Conservation (phyloP, 2,113 vertebrate species). For the Oxyura jamaicensis region DNA sequence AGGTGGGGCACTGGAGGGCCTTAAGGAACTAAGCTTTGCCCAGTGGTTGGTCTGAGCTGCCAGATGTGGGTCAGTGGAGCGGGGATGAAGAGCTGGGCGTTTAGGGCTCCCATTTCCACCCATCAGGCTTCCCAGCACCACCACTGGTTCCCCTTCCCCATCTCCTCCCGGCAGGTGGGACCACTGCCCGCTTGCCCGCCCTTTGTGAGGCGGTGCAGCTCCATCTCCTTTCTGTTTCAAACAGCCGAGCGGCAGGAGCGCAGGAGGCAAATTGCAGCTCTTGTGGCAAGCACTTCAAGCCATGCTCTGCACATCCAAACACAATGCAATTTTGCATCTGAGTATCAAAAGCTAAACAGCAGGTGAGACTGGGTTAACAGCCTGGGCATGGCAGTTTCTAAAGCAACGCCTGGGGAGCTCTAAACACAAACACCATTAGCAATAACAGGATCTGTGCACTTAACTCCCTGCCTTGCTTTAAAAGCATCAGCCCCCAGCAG, state of each 20-base stretch:
- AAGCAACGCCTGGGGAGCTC: slow-evolving; percentile 14
- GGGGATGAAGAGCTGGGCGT: neutral
- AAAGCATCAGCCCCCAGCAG: neutral
- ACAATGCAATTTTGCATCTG: neutral
- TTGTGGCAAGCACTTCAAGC: neutral
- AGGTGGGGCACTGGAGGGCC: neutral
- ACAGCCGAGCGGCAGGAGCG: neutral
- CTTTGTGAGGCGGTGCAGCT: neutral
- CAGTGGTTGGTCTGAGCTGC: neutral
- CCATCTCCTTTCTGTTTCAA: neutral
- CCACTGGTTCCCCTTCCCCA: neutral
- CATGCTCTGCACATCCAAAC: neutral
- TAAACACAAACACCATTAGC: slow-evolving; percentile 36
- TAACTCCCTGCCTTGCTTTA: neutral
- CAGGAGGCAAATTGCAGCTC: neutral
- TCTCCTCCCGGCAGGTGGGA: neutral
- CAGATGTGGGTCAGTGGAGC: accelerated
- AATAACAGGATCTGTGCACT: neutral
- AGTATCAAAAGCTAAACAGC: slow-evolving; percentile 1
- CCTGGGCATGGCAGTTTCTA: neutral
- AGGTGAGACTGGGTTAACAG: slow-evolving; percentile 24
- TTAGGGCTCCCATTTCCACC: neutral
- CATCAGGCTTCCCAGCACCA: neutral
- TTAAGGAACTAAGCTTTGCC: neutral
- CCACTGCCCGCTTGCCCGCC: neutral